Evolutionary conservation across 2,888 invertebrate genomes (phyloP).

Genomic region (Protodeltote pygarga): DNA sequence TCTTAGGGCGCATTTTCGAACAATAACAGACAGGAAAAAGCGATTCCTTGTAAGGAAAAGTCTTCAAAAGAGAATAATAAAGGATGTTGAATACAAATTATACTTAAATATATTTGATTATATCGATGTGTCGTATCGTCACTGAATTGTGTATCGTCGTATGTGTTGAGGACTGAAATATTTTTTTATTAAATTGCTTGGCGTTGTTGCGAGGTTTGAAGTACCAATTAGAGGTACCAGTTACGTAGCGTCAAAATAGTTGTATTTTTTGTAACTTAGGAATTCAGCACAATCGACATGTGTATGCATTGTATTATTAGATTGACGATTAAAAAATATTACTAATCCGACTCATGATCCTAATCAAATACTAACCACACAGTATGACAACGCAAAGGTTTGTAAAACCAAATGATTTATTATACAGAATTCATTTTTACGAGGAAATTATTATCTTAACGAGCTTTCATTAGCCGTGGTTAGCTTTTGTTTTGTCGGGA

Average conservation of each 20-base stretch:
- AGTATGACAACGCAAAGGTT: conserved; percentile 44
- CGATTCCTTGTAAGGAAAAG: conserved; percentile 60
- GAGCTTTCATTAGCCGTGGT: conserved; percentile 70
- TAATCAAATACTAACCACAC: conserved; percentile 21
- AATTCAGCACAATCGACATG: no score
- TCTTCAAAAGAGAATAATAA: conserved; percentile 58
- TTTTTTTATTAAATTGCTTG: no score
- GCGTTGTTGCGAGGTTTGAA: no score
- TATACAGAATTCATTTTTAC: conserved; percentile 56
- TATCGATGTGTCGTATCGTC: conserved; percentile 38
- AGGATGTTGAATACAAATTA: conserved; percentile 56
- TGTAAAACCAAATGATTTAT: conserved; percentile 47
- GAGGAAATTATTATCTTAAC: conserved; percentile 70
- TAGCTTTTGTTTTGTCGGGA: conserved; percentile 65
- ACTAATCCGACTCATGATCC: conserved; percentile 23
- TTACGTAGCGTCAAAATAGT: no score
- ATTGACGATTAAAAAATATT: no score
- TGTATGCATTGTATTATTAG: no score
- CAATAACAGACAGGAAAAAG: conserved; percentile 66
- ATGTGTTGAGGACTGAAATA: no score
- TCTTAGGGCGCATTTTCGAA: conserved; percentile 56
- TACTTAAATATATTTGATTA: conserved; percentile 56
- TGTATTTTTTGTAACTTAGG: no score
- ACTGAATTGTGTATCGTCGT: conserved; percentile 37
- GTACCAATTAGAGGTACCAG: no score